Evolutionary conservation across 2,888 invertebrate genomes (phyloP).

Genomic region (Acleris sparsana): DNA sequence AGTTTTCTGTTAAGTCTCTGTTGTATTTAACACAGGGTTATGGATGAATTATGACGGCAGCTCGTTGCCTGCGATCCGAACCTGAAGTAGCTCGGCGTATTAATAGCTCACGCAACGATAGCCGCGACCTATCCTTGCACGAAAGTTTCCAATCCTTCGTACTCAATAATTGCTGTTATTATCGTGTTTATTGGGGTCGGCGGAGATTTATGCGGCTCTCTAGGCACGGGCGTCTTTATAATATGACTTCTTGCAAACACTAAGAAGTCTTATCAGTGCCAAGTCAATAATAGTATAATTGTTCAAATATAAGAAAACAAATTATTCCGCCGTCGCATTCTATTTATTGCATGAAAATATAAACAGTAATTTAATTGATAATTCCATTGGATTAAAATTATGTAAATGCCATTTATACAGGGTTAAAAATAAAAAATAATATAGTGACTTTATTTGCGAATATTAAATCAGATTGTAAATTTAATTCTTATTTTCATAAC

Average conservation of each 20-base stretch:
- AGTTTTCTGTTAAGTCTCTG: too few species aligned
- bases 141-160: conserved; percentile 46
- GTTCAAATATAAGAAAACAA: conserved; percentile 56
- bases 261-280: conserved; percentile 9
- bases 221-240: conserved; percentile 31
- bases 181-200: conserved; percentile 43
- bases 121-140: conserved; percentile 36
- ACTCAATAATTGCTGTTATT: conserved; percentile 42
- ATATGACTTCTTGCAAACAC: conserved; percentile 9
- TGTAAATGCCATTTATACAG: conserved; percentile 34
- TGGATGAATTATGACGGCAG: background rate
- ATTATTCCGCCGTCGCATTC: conserved; percentile 78
- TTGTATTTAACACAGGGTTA: too few species aligned
- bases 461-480: conserved; percentile 3
- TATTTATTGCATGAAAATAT: conserved; percentile 78
- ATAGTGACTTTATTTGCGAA: conserved; percentile 4
- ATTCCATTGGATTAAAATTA: conserved; percentile 36
- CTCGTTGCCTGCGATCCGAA: background rate
- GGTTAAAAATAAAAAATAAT: conserved; percentile 28
- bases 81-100: background rate
- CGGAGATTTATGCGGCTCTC: conserved; percentile 40
- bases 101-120: conserved; percentile 30
- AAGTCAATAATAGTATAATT: conserved; percentile 13
- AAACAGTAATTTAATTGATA: conserved; percentile 39
- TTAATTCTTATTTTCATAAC: conserved; percentile 61